Evolutionary conservation across 2,113 vertebrate genomes (phyloP).

Genomic region (Epinephelus lanceolatus): DNA sequence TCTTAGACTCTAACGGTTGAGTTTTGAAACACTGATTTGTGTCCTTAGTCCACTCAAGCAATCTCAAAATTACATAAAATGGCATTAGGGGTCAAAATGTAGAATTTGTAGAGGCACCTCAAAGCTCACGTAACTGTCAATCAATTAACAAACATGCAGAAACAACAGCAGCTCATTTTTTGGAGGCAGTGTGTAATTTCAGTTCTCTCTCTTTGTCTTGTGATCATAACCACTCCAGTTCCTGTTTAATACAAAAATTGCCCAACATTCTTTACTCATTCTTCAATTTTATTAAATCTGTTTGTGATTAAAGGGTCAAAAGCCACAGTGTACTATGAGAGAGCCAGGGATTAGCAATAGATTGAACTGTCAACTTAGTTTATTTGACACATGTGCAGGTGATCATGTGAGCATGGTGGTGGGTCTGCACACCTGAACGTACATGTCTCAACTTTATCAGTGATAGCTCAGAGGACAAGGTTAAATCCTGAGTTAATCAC

Average conservation of each 20-base stretch:
- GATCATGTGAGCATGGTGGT: not conserved
- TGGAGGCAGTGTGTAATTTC: not conserved
- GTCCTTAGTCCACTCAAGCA: not conserved
- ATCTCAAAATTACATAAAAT: not conserved
- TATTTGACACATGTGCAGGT: not conserved
- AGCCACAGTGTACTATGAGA: not conserved
- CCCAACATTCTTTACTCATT: not conserved
- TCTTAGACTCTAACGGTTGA: not conserved
- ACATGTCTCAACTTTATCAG: slow-evolving; percentile 17
- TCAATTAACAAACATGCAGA: not conserved
- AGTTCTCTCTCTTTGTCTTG: slow-evolving; percentile 15
- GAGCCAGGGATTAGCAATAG: slow-evolving; percentile 2
- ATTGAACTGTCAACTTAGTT: not conserved
- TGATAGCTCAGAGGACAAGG: slow-evolving; percentile 14
- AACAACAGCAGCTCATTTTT: not conserved
- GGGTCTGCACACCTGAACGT: not conserved
- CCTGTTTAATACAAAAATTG: slow-evolving; percentile 37
- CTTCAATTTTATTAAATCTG: not conserved
- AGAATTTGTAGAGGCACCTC: not conserved
- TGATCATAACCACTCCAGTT: slow-evolving; percentile 52
- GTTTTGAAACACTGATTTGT: not conserved
- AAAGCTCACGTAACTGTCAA: not conserved
- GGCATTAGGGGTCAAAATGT: not conserved
- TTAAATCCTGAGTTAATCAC: not conserved
- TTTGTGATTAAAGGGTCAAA: slow-evolving; percentile 47